These are phyloP conservation scores for Gymnocephalus cernua DNA, from an alignment of 2,113 vertebrate species.

Conservation along the genomic window DNA sequence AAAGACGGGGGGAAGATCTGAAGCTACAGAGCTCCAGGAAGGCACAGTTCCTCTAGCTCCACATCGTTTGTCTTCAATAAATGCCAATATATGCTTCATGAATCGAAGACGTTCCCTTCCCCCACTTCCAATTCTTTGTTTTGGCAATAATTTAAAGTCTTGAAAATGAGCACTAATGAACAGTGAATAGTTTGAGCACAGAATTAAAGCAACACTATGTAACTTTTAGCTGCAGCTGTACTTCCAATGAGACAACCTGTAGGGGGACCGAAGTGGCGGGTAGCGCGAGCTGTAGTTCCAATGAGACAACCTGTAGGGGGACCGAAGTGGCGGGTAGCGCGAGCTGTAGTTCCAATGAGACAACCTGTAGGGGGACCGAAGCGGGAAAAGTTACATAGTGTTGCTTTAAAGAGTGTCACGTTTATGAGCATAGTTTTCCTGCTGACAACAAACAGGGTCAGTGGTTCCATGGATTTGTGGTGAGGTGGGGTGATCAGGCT, in stretches of 20 bases:
- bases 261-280: no score
- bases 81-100: constrained; percentile 13
- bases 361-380: no score
- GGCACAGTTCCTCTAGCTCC: neutral
- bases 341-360: no score
- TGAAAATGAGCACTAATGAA: constrained; percentile 17
- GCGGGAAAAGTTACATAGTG: no score
- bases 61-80: constrained; percentile 11
- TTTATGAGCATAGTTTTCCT: neutral
- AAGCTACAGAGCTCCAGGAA: constrained; percentile 13
- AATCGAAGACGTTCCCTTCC: constrained; percentile 33
- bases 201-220: no score
- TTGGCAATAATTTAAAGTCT: neutral
- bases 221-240: no score
- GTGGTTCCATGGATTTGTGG: neutral
- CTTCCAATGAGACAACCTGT: no score
- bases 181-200: neutral
- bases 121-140: constrained; percentile 13
- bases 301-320: no score
- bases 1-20: constrained; percentile 7
- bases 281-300: no score
- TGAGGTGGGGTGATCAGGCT: no score
- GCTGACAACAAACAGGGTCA: constrained; percentile 12
- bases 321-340: no score
- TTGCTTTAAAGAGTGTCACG: neutral